Percentiles rank a stretch among this genome's conserved stretches.
Evolutionary conservation across 1,140 invertebrate genomes (phyloP).

Genomic region (Trialeurodes vaporariorum): DNA sequence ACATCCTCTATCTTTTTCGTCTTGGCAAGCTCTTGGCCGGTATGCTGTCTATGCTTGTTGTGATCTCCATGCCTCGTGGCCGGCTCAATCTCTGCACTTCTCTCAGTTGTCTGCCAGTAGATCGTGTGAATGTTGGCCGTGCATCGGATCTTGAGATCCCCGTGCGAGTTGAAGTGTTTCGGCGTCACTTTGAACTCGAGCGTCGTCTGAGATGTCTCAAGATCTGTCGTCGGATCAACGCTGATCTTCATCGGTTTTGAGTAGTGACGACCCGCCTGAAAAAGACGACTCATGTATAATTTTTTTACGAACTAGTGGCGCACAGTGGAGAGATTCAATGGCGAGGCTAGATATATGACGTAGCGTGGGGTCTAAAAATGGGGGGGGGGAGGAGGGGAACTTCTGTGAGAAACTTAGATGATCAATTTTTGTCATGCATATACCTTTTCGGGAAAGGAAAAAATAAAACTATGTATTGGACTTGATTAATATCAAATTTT

Average conservation of each 20-base stretch:
- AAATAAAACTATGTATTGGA: too few relatives aligned
- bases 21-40: not conserved
- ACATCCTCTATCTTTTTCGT: not conserved
- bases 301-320: too few relatives aligned
- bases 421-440: too few relatives aligned
- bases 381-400: too few relatives aligned
- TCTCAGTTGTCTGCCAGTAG: constrained; percentile 48
- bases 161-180: constrained; percentile 40
- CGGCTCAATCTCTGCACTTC: constrained; percentile 42
- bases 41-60: not conserved
- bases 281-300: too few relatives aligned
- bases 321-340: too few relatives aligned
- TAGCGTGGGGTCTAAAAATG: too few relatives aligned
- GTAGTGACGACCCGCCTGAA: not conserved
- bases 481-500: too few relatives aligned
- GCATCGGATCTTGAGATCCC: constrained; percentile 48
- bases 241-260: not conserved
- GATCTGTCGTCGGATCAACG: constrained; percentile 5
- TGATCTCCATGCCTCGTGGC: constrained; percentile 16
- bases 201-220: constrained; percentile 18
- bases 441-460: too few relatives aligned
- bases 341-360: too few relatives aligned
- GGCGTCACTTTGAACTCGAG: constrained; percentile 36
- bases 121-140: constrained; percentile 47
- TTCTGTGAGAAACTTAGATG: too few relatives aligned